Evolutionary conservation across 2,888 invertebrate genomes (phyloP), one percentile per base, ranked within the genome.

Genomic region (Gymnoscelis rufifasciata): DNA sequence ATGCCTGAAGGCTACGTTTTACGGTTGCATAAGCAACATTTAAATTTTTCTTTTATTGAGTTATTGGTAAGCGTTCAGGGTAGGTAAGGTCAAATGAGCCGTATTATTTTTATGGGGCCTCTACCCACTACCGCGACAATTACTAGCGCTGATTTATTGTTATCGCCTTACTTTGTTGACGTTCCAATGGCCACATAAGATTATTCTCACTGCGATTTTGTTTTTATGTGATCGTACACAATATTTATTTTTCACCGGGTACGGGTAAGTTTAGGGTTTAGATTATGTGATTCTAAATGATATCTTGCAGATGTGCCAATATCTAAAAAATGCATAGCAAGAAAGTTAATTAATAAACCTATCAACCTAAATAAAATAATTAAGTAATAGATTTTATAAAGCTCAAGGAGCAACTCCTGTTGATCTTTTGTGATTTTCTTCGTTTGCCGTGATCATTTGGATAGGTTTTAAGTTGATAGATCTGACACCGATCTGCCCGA

Each of bases 51-150:
- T 47, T 57, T 56, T 53, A 56, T 56, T 59, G 56, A 54, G 57
- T 58, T 39, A 56, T 59, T 56, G 61, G 55, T 47, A 54, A 48
- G 44, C 43, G 39, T 52, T 52, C 57, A 47, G 59, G 50, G 43
- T 52, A 43, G 46, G 52, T 55, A 60, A 52, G 54, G 56, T 56
- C 52, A 55, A 62, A 64, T 55, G 48, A 52, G 47, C 54, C 54
- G 53, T 65, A 62, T 61, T 57, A 61, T 52, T 60, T 65, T 66
- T 60, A 66, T 45, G 59, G 56, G 44, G 49, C 38, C 50, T 45
- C 44, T 48, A 56, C 41, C 43, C 42, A 45, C 47, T 42, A 39
- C 45, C 45, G 36, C 29, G 30, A 30, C 50, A 46, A 54, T 56
- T 54, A 52, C 38, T 51, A 40, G 39, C 41, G 41, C 46, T 43